Base-by-base conservation (phyloP, 2,888 invertebrate species). In the Mechanitis mazaeus region DNA sequence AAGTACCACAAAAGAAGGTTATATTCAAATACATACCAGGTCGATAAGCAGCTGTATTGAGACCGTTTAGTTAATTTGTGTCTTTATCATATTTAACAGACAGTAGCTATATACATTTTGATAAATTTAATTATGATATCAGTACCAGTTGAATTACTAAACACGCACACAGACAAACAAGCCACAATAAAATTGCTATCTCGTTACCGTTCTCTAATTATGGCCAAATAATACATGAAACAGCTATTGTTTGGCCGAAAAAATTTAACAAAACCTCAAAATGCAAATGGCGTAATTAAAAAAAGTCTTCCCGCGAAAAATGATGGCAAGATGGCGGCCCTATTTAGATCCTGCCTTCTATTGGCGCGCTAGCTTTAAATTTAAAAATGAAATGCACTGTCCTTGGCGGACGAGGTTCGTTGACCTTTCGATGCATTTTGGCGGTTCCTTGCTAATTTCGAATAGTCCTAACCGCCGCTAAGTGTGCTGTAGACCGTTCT, bases 321-420 rank as follows among this genome's bases (percentile, higher is more conserved):
- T 81, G 85, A 87, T 81, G 83, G 72, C 72, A 89, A 88, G 84
- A 90, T 89, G 90, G 89, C 89, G 80, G 84, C 72, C 80, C 85
- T 87, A 87, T 87, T 89, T 89, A 90, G 90, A 87, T 83, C 81
- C 79, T 79, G 84, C 84, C 82, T 84, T 87, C 88, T 88, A 88
- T 88, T 87, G 88, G 88, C 79, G 83, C 81, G 88, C 89, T 88
- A 90, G 85, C 83, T 81, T 87, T 82, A 80, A 84, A 84, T 83
- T 87, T 85, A 87, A 89, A 89, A 89, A 89, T 86, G 86, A 87
- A 89, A 88, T 90, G 89, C 89, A 84, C 85, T 90, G 90, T 90
- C 90, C 90, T 90, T 90, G 89, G 88, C 76, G 80, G 74, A 76
- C 76, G 65, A 75, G 79, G 89, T 85, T 87, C 89, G 83, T 87